Evolutionary conservation across 1,140 invertebrate species (phyloP).

Genomic region (Bombus ignitus): DNA sequence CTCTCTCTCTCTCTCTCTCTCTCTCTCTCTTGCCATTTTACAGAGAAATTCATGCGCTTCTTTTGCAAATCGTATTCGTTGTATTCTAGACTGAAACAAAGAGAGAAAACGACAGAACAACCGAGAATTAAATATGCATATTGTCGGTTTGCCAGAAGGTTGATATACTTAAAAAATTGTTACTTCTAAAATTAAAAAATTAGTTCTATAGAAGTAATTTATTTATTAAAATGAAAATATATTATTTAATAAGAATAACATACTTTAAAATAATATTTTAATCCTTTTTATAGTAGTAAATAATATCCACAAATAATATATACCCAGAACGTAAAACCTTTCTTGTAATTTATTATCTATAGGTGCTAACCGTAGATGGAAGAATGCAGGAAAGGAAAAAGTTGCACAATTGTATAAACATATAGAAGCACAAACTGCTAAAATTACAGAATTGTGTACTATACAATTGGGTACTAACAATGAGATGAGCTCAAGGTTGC

Average conservation of each 20-base stretch:
- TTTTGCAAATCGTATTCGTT: constrained; percentile 54
- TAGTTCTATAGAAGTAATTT: neutral
- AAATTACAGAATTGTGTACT: constrained; percentile 85
- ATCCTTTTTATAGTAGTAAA: neutral
- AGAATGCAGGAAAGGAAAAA: constrained; percentile 84
- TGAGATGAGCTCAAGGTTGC: constrained; percentile 81
- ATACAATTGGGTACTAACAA: constrained; percentile 79
- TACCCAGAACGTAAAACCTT: neutral
- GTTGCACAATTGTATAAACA: constrained; percentile 83
- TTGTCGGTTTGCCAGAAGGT: neutral
- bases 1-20: neutral
- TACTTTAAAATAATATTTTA: neutral
- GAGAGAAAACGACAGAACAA: constrained; percentile 9
- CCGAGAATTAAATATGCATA: neutral
- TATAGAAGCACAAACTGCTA: constrained; percentile 84
- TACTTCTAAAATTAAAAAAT: neutral
- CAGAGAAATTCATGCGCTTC: constrained; percentile 5
- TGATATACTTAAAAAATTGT: neutral
- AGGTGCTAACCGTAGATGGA: constrained; percentile 85
- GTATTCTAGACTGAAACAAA: constrained; percentile 39
- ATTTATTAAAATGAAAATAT: neutral
- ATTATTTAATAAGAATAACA: neutral
- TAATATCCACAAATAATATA: neutral
- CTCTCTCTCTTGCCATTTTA: neutral
- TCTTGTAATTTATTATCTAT: too few relatives aligned